A percentile compares a stretch with the other conserved stretches of the same genome.
Conservation (phyloP, 2,888 invertebrate genomes). For the Cataglyphis albicans region DNA sequence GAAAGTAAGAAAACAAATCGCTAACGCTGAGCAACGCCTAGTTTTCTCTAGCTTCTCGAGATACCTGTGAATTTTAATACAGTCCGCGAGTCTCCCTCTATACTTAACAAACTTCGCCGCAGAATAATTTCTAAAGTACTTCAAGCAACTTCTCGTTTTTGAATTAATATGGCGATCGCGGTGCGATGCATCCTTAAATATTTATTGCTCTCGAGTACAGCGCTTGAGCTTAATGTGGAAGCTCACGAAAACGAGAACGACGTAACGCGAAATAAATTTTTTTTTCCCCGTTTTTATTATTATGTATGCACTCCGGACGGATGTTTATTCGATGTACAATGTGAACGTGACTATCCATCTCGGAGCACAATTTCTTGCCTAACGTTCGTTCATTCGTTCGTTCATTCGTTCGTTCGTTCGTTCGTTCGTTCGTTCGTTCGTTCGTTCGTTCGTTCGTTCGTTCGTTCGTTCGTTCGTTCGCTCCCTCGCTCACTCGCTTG, state of each 20-base stretch:
- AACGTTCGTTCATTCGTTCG: slow-evolving; percentile 13
- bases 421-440: slow-evolving; percentile 3
- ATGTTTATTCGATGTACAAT: slow-evolving; percentile 58
- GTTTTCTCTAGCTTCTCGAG: slow-evolving; percentile 34
- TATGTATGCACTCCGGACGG: slow-evolving; percentile 49
- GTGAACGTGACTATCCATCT: slow-evolving; percentile 61
- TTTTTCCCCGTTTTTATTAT: slow-evolving; percentile 42
- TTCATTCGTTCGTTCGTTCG: slow-evolving; percentile 7
- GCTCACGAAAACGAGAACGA: slow-evolving; percentile 14
- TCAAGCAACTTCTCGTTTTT: not conserved
- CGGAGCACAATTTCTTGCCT: slow-evolving; percentile 54
- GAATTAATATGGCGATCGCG: slow-evolving; percentile 28
- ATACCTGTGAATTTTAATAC: slow-evolving; percentile 50
- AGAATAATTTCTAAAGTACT: slow-evolving; percentile 45
- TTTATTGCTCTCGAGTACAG: slow-evolving; percentile 29
- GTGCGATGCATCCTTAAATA: slow-evolving; percentile 35
- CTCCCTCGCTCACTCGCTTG: slow-evolving; percentile 29
- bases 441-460: slow-evolving; percentile 1
- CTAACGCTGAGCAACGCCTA: slow-evolving; percentile 11
- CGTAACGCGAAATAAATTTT: slow-evolving; percentile 36
- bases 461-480: not conserved
- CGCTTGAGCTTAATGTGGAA: slow-evolving; percentile 25
- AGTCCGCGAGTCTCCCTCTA: slow-evolving; percentile 15
- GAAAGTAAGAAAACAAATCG: slow-evolving; percentile 50
- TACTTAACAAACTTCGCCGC: slow-evolving; percentile 46